Evolutionary conservation across 1,140 invertebrate genomes (phyloP), one percentile per base, ranked within the genome.

Genomic region (Aphelenchoides fujianensis): DNA sequence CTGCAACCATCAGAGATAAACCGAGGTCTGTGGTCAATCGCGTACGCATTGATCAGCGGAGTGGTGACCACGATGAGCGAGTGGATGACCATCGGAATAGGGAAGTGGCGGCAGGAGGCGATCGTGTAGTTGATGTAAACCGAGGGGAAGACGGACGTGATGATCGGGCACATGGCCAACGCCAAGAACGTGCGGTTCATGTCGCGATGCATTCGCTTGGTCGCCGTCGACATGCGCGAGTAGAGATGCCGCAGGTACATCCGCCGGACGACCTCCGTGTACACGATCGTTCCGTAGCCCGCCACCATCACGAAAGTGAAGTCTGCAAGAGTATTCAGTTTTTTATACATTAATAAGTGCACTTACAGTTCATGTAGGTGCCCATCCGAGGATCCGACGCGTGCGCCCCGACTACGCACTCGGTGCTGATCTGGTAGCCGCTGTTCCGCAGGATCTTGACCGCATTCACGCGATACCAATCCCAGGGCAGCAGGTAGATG

Each of bases 111-210:
- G 34, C 55, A 59, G 27, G 55, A 59, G 28, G 27, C 55, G 34
- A 59, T 59, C 19, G 55, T 59, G 23, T 59, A 59, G 23, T 59
- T 59, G 55, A 59, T 59, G 23, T 59, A 59, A 32, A 59, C 55
- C 5, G 55, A 59, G 5, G 55, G 55, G 34, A 59, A 59, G 7
- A 59, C 55, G 23, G 27, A 30, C 7, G 55, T 59, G 12, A 59
- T 7, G 5, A 59, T 23, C 19, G 55, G 55, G 34, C 55, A 59
- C 55, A 59, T 59, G 5, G 55, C 55, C 55, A 59, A 59, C 5
- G 55, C 55, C 55, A 59, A 59, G 34, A 59, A 59, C 5, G 55
- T 19, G 7, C 55, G 55, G 34, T 59, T 59, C 55, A 59, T 7
- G 23, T 59, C 55, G 23, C 55, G 55, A 59, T 59, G 55, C 55